These are phyloP conservation scores for Creontiades dilutus DNA, from an alignment of 2,888 invertebrate genomes.

Conservation along the genomic window DNA sequence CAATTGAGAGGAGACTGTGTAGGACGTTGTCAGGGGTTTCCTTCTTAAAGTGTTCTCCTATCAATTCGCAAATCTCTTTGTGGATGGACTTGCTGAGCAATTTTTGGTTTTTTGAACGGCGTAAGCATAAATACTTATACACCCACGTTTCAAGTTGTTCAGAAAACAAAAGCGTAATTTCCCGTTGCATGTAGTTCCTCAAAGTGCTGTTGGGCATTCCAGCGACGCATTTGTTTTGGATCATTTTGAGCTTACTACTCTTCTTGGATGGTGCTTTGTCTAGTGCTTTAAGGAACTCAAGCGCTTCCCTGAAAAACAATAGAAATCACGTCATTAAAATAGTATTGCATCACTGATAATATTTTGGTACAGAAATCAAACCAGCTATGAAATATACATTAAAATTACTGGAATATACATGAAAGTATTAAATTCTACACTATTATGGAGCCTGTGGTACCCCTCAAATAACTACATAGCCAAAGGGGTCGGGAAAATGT, in stretches of 20 bases:
- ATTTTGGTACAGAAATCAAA: too few species aligned
- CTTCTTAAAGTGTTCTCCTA: slow-evolving; percentile 21
- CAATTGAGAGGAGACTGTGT: slow-evolving; percentile 26
- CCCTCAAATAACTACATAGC: too few species aligned
- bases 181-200: slow-evolving; percentile 24
- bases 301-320: slow-evolving; percentile 49
- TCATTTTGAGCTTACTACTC: neutral
- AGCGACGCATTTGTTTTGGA: neutral
- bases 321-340: neutral
- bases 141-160: slow-evolving; percentile 37
- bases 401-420: too few species aligned
- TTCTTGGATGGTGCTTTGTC: slow-evolving; percentile 39
- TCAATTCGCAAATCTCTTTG: neutral
- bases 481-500: too few species aligned
- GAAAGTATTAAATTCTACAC: too few species aligned
- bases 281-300: slow-evolving; percentile 35
- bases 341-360: too few species aligned
- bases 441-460: too few species aligned
- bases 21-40: slow-evolving; percentile 21
- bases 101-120: slow-evolving; percentile 44
- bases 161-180: slow-evolving; percentile 12
- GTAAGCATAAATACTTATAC: slow-evolving; percentile 4
- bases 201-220: neutral
- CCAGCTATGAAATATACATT: neutral
- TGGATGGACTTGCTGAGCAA: slow-evolving; percentile 21